Percentiles rank a stretch among this genome's conserved stretches.
phyloP scores from a whole-genome alignment of 2,888 invertebrate genomes.

The Dendrolimus houi region DNA sequence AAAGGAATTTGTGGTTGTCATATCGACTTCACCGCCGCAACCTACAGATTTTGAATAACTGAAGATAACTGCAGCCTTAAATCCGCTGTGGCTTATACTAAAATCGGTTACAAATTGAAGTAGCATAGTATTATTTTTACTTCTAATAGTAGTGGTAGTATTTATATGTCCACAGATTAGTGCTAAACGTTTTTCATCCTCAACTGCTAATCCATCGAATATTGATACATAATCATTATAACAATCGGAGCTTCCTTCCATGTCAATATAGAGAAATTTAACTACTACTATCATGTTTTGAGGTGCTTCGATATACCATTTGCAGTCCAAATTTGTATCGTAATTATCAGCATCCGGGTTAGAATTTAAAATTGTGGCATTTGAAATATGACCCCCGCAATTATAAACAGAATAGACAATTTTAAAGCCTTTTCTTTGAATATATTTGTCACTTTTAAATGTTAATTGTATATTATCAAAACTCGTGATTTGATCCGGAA shows the following conservation, averaged over 20 bases:
- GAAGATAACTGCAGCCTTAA: slow-evolving; percentile 78
- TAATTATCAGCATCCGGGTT: slow-evolving; percentile 59
- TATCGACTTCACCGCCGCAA: slow-evolving; percentile 82
- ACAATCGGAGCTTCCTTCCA: slow-evolving; percentile 71
- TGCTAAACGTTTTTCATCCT: slow-evolving; percentile 62
- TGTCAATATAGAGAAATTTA: slow-evolving; percentile 77
- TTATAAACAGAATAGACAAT: slow-evolving; percentile 75
- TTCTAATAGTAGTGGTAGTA: slow-evolving; percentile 71
- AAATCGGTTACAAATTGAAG: slow-evolving; percentile 67
- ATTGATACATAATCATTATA: slow-evolving; percentile 77
- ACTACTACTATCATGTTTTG: slow-evolving; percentile 77
- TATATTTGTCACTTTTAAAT: slow-evolving; percentile 75
- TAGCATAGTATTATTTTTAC: slow-evolving; percentile 75
- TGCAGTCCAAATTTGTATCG: slow-evolving; percentile 78
- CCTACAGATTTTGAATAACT: slow-evolving; percentile 70
- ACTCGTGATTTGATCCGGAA: slow-evolving; percentile 40
- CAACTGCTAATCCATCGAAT: slow-evolving; percentile 58
- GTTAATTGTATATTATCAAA: slow-evolving; percentile 51
- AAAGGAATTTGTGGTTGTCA: slow-evolving; percentile 51
- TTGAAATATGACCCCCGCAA: slow-evolving; percentile 86
- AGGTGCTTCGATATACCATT: slow-evolving; percentile 87
- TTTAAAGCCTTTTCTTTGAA: slow-evolving; percentile 76
- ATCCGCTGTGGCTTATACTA: slow-evolving; percentile 63
- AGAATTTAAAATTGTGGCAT: slow-evolving; percentile 72
- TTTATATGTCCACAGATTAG: slow-evolving; percentile 81